Evolutionary conservation across 1,140 invertebrate species (phyloP).

Genomic region (Leptopilina boulardi): DNA sequence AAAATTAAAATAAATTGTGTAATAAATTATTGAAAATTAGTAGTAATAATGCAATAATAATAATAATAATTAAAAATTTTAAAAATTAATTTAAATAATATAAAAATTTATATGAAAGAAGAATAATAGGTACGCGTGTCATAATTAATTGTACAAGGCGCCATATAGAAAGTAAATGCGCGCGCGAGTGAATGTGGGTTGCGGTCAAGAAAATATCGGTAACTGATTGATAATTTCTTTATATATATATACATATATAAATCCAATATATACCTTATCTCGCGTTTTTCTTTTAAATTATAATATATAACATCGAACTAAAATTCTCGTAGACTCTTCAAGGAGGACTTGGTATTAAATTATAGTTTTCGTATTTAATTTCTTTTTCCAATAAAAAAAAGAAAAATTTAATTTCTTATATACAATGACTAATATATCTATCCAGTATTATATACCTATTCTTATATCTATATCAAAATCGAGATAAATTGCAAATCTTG

Average conservation of each 20-base stretch:
- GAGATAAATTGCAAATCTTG: conserved; percentile 7
- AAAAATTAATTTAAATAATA: too few species aligned
- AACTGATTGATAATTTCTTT: conserved; percentile 16
- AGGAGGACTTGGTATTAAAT: conserved; percentile 32
- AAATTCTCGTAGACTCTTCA: not conserved
- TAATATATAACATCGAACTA: not conserved
- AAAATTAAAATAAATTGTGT: too few species aligned
- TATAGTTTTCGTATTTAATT: conserved; percentile 13
- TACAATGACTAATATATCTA: too few species aligned
- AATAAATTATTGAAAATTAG: too few species aligned
- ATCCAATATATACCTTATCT: not conserved
- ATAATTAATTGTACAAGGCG: not conserved
- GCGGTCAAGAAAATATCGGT: not conserved
- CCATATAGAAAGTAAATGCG: not conserved
- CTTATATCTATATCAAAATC: conserved; percentile 2
- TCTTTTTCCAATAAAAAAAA: not conserved
- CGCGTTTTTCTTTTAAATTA: not conserved
- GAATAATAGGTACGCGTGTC: too few species aligned
- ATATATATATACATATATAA: too few species aligned
- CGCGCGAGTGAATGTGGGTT: conserved; percentile 47
- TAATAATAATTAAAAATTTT: too few species aligned
- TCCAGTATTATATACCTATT: too few species aligned
- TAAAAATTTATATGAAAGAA: too few species aligned
- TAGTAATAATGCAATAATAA: too few species aligned
- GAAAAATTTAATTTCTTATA: not conserved